A percentile compares a stretch with the other conserved stretches of the same genome.
Evolutionary conservation across 1,140 invertebrate genomes (phyloP).

Genomic region (Pectinophora gossypiella): DNA sequence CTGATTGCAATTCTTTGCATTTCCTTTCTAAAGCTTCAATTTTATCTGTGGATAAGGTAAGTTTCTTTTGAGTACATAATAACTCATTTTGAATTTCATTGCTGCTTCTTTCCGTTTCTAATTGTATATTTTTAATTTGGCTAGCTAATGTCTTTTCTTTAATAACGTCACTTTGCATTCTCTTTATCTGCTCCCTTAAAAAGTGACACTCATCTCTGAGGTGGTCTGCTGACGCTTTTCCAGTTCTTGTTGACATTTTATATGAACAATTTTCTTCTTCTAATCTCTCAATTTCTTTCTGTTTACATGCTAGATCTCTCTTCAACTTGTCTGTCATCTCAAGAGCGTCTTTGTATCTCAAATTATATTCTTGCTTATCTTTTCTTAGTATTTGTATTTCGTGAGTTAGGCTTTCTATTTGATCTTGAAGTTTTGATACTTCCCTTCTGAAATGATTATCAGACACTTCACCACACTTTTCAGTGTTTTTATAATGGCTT

Average conservation of each 20-base stretch:
- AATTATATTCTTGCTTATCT: slow-evolving; percentile 58
- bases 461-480: slow-evolving; percentile 29
- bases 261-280: slow-evolving; percentile 66
- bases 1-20: slow-evolving; percentile 74
- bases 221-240: slow-evolving; percentile 52
- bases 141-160: slow-evolving; percentile 67
- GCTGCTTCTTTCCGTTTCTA: slow-evolving; percentile 78
- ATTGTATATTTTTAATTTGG: slow-evolving; percentile 77
- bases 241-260: slow-evolving; percentile 58
- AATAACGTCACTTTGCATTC: slow-evolving; percentile 58
- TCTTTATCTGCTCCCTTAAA: slow-evolving; percentile 65
- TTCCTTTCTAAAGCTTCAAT: slow-evolving; percentile 75
- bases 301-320: slow-evolving; percentile 54
- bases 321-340: slow-evolving; percentile 56
- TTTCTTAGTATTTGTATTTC: slow-evolving; percentile 50
- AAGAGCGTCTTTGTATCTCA: slow-evolving; percentile 47
- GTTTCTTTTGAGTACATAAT: slow-evolving; percentile 73
- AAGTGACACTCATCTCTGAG: slow-evolving; percentile 65
- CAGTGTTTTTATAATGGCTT: slow-evolving; percentile 44
- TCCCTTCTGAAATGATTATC: slow-evolving; percentile 34
- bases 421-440: slow-evolving; percentile 39
- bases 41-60: slow-evolving; percentile 72
- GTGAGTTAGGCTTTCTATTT: slow-evolving; percentile 41
- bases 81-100: slow-evolving; percentile 77
- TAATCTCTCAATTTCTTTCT: slow-evolving; percentile 56